Conservation (phyloP, 2,888 invertebrate genomes). For the Anagyrus pseudococci region DNA sequence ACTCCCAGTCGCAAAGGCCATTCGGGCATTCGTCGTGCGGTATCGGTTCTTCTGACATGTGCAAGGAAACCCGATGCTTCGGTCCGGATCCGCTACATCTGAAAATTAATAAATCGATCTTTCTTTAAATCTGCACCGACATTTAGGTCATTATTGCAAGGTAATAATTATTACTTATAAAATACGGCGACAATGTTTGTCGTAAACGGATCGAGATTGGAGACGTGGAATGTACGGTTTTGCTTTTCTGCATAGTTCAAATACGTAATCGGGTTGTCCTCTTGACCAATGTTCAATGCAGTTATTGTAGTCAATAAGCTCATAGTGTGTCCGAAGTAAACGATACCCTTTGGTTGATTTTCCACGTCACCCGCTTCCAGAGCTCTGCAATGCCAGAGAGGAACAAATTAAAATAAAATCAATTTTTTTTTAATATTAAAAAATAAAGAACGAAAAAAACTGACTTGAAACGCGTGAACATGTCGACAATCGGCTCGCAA, state of each 20-base stretch:
- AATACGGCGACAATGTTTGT: slow-evolving; percentile 78
- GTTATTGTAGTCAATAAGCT: slow-evolving; percentile 69
- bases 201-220: slow-evolving; percentile 74
- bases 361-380: no score
- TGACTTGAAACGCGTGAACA: slow-evolving; percentile 72
- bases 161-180: slow-evolving; percentile 70
- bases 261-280: slow-evolving; percentile 68
- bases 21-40: slow-evolving; percentile 73
- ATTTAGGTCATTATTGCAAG: no score
- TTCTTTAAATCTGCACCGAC: no score
- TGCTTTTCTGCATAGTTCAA: slow-evolving; percentile 69
- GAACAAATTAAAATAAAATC: slow-evolving; percentile 12
- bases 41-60: no score
- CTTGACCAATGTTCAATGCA: slow-evolving; percentile 70
- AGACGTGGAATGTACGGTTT: slow-evolving; percentile 73
- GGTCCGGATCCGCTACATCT: no score
- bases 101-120: neutral
- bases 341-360: slow-evolving; percentile 67
- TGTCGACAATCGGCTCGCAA: slow-evolving; percentile 74
- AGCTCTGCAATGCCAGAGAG: no score
- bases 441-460: slow-evolving; percentile 50
- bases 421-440: slow-evolving; percentile 6
- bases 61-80: no score
- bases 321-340: slow-evolving; percentile 73
- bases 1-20: slow-evolving; percentile 79